Evolutionary conservation across 2,888 invertebrate genomes (phyloP), one percentile per base, ranked within the genome.

Genomic region (Odontothrips loti): DNA sequence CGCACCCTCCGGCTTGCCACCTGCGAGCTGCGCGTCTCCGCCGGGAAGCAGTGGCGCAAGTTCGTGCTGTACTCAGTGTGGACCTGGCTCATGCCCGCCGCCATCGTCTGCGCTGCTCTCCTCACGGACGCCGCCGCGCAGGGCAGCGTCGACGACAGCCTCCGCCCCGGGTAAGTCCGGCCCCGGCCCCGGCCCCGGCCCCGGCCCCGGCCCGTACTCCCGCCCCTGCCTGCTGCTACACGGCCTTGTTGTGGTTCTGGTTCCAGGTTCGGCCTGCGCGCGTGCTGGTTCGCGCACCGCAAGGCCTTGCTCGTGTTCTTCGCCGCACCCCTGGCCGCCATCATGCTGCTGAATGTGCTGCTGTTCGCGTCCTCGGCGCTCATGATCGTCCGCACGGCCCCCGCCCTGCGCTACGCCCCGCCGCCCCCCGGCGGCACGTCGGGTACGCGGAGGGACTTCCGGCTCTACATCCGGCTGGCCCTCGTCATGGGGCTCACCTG

Each of bases 271-370:
- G 90, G 89, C 3, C 83, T 83, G 20, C 84, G 86, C 34, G 85
- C 86, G 47, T 90, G 90, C 83, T 90, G 90, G 90, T 89, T 90
- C 84, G 87, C 88, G 12, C 87, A 87, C 68, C 86, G 88, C 11
- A 85, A 86, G 82, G 88, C 89, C 0, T 86, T 90, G n/a, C 84
- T 90, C 15, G 84, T 89, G 6, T 89, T 89, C 85, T 90, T 90
- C 83, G 89, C 88, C 2, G 86, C 87, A 3, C 90, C 90, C 1
- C 84, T 89, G 43, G 86, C 86, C n/a, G 83, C 86, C 79, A 86
- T 89, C 79, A 87, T 89, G 86, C 81, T 86, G 12, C 83, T 87
- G 79, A 89, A 89, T 83, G 83, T 88, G 11, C 82, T 87, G 17
- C 86, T 89, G 82, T 89, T 89, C 85, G 84, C 86, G 23, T 85